phyloP scores from a whole-genome alignment of 1,140 invertebrate genomes.

The Globodera rostochiensis region DNA sequence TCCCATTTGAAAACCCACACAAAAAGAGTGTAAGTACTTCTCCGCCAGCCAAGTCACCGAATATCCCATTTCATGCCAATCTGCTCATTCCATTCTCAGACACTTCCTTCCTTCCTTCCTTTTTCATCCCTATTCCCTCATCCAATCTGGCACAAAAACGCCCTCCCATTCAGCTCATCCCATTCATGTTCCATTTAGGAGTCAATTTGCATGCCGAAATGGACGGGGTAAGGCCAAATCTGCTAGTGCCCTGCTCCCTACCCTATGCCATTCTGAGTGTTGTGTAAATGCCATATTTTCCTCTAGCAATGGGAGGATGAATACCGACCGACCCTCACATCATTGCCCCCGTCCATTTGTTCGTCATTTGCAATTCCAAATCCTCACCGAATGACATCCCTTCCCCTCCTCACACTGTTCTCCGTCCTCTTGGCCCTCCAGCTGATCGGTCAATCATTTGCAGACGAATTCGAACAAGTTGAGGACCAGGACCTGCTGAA shows the following conservation, averaged over 20 bases:
- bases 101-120: neutral
- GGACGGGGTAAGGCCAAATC: neutral
- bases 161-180: no score
- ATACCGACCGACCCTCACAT: no score
- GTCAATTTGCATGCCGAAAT: neutral
- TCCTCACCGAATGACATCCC: neutral
- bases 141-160: neutral
- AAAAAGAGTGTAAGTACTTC: no score
- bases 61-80: no score
- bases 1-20: no score
- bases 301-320: no score
- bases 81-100: no score
- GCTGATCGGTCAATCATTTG: neutral
- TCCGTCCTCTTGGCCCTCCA: neutral
- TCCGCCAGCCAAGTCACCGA: no score
- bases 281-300: neutral
- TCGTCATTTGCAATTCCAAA: neutral
- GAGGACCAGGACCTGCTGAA: neutral
- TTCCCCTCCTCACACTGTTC: neutral
- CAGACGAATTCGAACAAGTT: neutral
- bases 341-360: neutral
- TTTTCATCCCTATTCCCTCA: neutral
- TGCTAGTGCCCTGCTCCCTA: neutral
- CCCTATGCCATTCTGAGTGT: neutral
- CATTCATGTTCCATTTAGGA: neutral